Evolutionary conservation across 30 jellyfish, hydroid and myxozoan species (phyloP), one percentile per base, ranked within the genome.

Genomic region (Aurelia coerulea): DNA sequence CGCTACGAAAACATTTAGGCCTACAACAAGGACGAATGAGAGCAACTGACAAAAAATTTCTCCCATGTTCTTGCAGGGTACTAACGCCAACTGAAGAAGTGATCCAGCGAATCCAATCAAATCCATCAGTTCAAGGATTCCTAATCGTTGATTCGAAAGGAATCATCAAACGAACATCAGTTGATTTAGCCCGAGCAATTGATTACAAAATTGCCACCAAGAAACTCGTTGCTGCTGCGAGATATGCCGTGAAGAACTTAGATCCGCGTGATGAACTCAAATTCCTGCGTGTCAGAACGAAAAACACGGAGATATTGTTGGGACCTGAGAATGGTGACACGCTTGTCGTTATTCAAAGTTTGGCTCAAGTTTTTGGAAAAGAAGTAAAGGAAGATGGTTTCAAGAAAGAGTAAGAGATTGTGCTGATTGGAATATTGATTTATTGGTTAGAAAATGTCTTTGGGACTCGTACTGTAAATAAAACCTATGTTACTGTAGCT

Each of bases 211-310:
- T 58, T 34, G 95, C 95, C 56, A 78, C 95, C 18, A 86, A 85
- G 67, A 86, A 86, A 35, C 89, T 86, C 63, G 86, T 86, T 62
- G 35, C 80, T 23, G 89, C 90, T 59, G 92, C 97, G 60, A 65
- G 92, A 63, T 80, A 73, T 33, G 88, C 70, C 80, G 92, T 89
- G 4, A 89, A 80, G 81, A 89, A 73, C 81, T 64, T 89, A 72
- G 97, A 89, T 80, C 97, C 97, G 86, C 65, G 91, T 58, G 97
- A 89, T 39, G 97, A 89, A 17, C 90, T 89, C 19, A 74, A 60
- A 33, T 79, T 80, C 35, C 83, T 89, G 77, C 89, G 97, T 9
- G 70, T 89, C 52, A 76, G 92, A 52, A 89, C 97, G 59, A 74
- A 74, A 75, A 80, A 59, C 65, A 62, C 89, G 50, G 97, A 89